Evolutionary conservation across 2,888 invertebrate species (phyloP).

Genomic region (Pecten maximus): DNA sequence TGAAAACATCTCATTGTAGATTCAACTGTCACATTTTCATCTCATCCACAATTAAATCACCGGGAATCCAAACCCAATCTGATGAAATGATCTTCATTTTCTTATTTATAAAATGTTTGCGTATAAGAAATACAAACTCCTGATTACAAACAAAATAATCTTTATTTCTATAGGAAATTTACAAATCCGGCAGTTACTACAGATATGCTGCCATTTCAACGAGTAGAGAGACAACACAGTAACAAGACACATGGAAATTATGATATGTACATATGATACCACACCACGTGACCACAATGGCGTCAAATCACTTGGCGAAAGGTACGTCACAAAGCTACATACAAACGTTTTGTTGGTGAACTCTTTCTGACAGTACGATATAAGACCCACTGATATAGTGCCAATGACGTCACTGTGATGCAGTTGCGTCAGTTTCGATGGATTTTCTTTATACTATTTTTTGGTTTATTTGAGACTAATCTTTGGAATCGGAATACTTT

Average conservation of each 20-base stretch:
- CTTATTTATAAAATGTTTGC: background rate
- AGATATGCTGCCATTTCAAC: conserved; percentile 52
- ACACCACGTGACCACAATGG: conserved; percentile 31
- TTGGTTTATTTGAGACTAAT: background rate
- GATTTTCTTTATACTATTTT: background rate
- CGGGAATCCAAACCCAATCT: no score
- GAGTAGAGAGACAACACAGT: conserved; percentile 45
- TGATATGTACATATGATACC: conserved; percentile 38
- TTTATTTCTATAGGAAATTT: conserved; percentile 58
- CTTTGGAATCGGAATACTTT: background rate
- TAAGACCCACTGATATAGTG: background rate
- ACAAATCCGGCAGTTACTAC: conserved; percentile 54
- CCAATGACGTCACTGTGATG: background rate
- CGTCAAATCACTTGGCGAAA: conserved; percentile 31
- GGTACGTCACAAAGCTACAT: conserved; percentile 37
- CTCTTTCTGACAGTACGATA: background rate
- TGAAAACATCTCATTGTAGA: no score
- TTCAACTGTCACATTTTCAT: no score
- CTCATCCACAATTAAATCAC: no score
- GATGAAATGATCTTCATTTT: no score
- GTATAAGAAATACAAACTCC: background rate
- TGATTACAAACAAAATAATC: conserved; percentile 57
- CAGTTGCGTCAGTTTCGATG: background rate
- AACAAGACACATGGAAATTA: conserved; percentile 38
- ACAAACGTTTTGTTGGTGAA: background rate